Evolutionary conservation across 2,797 vertebrate species (phyloP).

Genomic region (Acanthopagrus latus): DNA sequence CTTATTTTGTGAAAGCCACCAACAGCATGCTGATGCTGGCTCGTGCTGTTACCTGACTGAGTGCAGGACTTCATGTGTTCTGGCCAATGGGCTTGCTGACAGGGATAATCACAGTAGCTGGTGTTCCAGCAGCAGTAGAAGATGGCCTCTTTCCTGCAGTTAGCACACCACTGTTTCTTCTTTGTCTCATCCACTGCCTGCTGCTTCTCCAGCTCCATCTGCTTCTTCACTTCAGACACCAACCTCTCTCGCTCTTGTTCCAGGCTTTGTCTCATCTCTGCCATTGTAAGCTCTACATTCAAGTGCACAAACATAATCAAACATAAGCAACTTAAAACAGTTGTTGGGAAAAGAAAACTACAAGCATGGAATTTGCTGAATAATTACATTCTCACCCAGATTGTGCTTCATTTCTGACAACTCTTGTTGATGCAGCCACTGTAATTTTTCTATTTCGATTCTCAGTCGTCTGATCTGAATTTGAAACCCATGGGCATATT

Average conservation of each 20-base stretch:
- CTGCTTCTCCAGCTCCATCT: conserved; percentile 93
- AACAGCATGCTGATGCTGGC: not conserved
- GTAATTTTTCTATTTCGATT: conserved; percentile 98
- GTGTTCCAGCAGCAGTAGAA: conserved; percentile 99
- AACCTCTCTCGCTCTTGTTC: conserved; percentile 95
- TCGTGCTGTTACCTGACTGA: conserved; percentile 89
- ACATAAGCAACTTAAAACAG: not conserved
- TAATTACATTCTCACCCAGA: conserved; percentile 85
- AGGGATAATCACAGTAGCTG: conserved; percentile 97
- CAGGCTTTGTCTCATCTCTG: conserved; percentile 97
- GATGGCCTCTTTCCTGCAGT: conserved; percentile 96
- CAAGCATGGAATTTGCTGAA: not conserved
- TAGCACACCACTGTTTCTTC: conserved; percentile 98
- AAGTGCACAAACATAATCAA: conserved; percentile 19
- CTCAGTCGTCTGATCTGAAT: conserved; percentile 93
- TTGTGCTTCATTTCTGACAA: conserved; percentile 99
- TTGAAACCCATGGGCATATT: conserved; percentile 12
- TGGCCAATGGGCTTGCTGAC: conserved; percentile 97
- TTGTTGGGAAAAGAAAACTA: not conserved
- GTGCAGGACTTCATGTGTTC: conserved; percentile 98
- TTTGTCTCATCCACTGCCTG: conserved; percentile 96
- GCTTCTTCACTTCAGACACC: conserved; percentile 94
- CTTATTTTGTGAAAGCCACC: conserved; percentile 12
- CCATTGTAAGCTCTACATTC: conserved; percentile 93
- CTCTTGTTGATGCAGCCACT: conserved; percentile 98